Conservation (phyloP, 2,113 vertebrate species). For the Hippocampus mohnikei region DNA sequence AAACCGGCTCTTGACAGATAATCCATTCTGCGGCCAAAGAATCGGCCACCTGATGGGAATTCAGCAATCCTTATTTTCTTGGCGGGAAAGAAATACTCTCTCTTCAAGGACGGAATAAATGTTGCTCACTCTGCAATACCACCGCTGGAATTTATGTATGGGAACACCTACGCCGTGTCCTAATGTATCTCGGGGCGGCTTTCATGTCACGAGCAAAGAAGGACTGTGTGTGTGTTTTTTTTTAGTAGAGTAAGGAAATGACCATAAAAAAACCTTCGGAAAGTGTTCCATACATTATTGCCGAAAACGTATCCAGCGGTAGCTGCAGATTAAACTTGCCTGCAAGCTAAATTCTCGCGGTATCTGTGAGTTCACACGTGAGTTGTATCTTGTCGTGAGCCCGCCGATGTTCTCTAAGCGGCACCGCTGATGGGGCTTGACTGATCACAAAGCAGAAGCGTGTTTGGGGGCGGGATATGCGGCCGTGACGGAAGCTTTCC, state of each 20-base stretch:
- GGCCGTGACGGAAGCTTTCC: too few species aligned
- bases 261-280: neutral
- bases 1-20: slow-evolving; percentile 20
- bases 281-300: too few species aligned
- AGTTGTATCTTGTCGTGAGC: too few species aligned
- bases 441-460: too few species aligned
- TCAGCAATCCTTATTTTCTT: slow-evolving; percentile 7
- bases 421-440: too few species aligned
- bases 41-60: slow-evolving; percentile 6
- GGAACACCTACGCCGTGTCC: neutral
- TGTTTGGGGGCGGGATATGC: too few species aligned
- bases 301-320: too few species aligned
- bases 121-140: neutral
- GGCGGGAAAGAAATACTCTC: slow-evolving; percentile 1
- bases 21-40: slow-evolving; percentile 14
- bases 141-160: neutral
- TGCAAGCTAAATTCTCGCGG: too few species aligned
- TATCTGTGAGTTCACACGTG: too few species aligned
- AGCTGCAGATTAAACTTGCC: too few species aligned
- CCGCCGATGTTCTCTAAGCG: too few species aligned
- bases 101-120: neutral
- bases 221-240: neutral
- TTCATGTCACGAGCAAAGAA: neutral
- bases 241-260: neutral
- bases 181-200: neutral